Base-by-base conservation (phyloP, 23 tunicate genomes). In the Phallusia fumigata region DNA sequence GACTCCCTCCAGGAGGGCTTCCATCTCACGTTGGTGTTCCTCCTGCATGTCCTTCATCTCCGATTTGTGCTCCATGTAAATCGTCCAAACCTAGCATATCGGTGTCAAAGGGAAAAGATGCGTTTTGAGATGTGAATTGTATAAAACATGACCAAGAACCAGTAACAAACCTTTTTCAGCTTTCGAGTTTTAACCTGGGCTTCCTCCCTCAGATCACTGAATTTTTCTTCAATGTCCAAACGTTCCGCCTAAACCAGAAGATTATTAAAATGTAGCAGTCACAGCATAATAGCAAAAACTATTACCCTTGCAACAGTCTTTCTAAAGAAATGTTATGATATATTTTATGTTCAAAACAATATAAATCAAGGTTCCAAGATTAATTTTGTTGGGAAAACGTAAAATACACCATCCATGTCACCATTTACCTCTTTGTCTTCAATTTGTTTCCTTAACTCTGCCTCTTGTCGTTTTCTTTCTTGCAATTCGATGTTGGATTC, bases 191-290 rank as follows among this genome's bases (percentile, higher is more conserved):
- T 95, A 18, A 91, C 99, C 34, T 77, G 83, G 0, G 96, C 96
- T 53, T 95, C 99, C 33, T 95, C 99, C 32, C 90, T 89, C 72
- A 95, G 83, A 65, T 84, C 79, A 65, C 84, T 87, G 80, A 90
- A 95, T 64, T 95, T 95, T 64, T 95, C 95, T 81, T 95, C 95
- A 76, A 95, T 95, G 58, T 95, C 95, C 52, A 93, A 30, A 75
- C 93, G 76, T 69, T 93, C 98, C 0, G 98, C 98, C 95, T 89
- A 10, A 64, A 65, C 65, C 36, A 45, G 16, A 40, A 40, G 47
- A 40, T 3, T n/a, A n/a, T n/a, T n/a, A n/a, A n/a, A n/a, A n/a
- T n/a, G n/a, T n/a, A n/a, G n/a, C n/a, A n/a, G n/a, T n/a, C n/a
- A n/a, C n/a, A n/a, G n/a, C n/a, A n/a, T n/a, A n/a, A n/a, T n/a